A percentile compares a stretch with the other conserved stretches of the same genome.
Evolutionary conservation across 1,140 invertebrate genomes (phyloP).

Genomic region (Drosophila melanica): DNA sequence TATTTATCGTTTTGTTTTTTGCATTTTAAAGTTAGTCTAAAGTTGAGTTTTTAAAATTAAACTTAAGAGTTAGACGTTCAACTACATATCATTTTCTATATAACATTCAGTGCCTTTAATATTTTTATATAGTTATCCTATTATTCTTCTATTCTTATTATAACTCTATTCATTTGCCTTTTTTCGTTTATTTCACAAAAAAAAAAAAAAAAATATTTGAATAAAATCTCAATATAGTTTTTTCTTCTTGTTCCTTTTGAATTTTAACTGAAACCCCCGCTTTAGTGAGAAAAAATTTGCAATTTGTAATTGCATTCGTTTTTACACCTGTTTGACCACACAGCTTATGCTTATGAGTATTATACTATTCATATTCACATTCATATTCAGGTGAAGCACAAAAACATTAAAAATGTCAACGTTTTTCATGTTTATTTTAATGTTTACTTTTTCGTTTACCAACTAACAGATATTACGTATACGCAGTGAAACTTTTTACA

Average conservation of each 20-base stretch:
- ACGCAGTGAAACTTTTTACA: slow-evolving; percentile 58
- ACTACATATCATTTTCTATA: slow-evolving; percentile 7
- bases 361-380: slow-evolving; percentile 25
- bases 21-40: slow-evolving; percentile 3
- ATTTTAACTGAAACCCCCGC: slow-evolving; percentile 20
- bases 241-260: slow-evolving; percentile 4
- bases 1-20: neutral
- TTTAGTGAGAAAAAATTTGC: slow-evolving; percentile 17
- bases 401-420: slow-evolving; percentile 15
- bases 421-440: neutral
- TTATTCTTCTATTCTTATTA: slow-evolving; percentile 5
- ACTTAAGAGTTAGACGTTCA: slow-evolving; percentile 16
- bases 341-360: slow-evolving; percentile 55
- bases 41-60: slow-evolving; percentile 8
- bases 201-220: neutral
- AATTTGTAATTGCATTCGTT: slow-evolving; percentile 38
- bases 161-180: slow-evolving; percentile 15
- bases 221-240: slow-evolving; percentile 5
- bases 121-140: slow-evolving; percentile 17
- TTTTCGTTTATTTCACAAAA: slow-evolving; percentile 1
- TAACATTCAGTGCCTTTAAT: slow-evolving; percentile 24
- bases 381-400: slow-evolving; percentile 15
- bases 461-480: slow-evolving; percentile 65
- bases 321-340: slow-evolving; percentile 11
- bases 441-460: neutral